A percentile compares a stretch with the other conserved stretches of the same genome.
Evolutionary conservation across 2,113 vertebrate species (phyloP).

Genomic region (Myotis lucifugus): DNA sequence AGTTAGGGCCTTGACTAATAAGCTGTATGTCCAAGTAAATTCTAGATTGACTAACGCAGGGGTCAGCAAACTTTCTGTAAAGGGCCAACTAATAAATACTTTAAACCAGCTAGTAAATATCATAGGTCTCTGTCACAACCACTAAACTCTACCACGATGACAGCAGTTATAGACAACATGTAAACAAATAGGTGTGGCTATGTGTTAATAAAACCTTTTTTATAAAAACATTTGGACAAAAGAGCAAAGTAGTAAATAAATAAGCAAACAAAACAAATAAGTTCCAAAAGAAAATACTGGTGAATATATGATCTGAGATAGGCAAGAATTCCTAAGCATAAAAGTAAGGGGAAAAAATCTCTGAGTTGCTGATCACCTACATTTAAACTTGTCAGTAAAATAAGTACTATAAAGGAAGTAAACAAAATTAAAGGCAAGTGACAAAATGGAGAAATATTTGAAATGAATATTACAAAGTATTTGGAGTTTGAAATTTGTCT

Average conservation of each 20-base stretch:
- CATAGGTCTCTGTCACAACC: background rate
- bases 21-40: background rate
- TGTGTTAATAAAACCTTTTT: conserved; percentile 23
- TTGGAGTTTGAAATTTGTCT: background rate
- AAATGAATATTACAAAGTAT: background rate
- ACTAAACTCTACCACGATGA: background rate
- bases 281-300: conserved; percentile 23
- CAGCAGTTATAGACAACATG: background rate
- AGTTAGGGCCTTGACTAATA: background rate
- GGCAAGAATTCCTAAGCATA: conserved; percentile 1
- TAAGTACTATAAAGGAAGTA: background rate
- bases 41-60: background rate
- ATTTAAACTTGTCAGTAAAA: background rate
- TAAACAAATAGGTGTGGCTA: background rate
- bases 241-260: conserved; percentile 17
- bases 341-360: background rate
- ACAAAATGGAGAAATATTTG: conserved; percentile 25
- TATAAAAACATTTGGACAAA: background rate
- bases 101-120: background rate
- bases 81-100: background rate
- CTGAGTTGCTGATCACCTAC: background rate
- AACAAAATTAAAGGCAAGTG: conserved; percentile 25
- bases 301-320: background rate
- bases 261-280: background rate
- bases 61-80: background rate